Conservation (phyloP, 2,888 invertebrate genomes). For the Onchidella celtica region DNA sequence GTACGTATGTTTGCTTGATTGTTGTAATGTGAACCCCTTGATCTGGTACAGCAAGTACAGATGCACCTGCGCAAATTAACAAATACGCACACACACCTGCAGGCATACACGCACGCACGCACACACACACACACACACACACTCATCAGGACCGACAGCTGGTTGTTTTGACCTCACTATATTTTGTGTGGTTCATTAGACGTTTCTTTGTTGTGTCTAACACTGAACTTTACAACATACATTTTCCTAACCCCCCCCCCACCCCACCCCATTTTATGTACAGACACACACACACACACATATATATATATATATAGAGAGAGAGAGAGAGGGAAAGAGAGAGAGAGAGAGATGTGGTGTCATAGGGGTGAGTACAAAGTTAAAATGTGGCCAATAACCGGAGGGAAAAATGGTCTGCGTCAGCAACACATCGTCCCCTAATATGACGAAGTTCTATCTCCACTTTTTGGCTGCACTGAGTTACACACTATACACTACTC, state of each 20-base stretch:
- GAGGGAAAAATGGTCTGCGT: too few species aligned
- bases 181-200: too few species aligned
- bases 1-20: slow-evolving; percentile 38
- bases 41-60: neutral
- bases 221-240: too few species aligned
- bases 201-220: too few species aligned
- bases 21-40: slow-evolving; percentile 33
- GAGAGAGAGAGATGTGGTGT: neutral
- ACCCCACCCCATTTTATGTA: neutral
- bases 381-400: too few species aligned
- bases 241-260: neutral
- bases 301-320: neutral
- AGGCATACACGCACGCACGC: slow-evolving; percentile 6
- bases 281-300: neutral
- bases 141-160: neutral
- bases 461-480: too few species aligned
- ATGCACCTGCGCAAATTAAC: neutral
- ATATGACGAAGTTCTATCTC: too few species aligned
- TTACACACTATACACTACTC: too few species aligned
- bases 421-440: too few species aligned
- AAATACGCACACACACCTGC: neutral
- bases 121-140: slow-evolving; percentile 31
- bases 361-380: neutral
- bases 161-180: too few species aligned
- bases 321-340: neutral